Base-by-base conservation (phyloP, 1,140 invertebrate genomes). In the Rhyzopertha dominica region DNA sequence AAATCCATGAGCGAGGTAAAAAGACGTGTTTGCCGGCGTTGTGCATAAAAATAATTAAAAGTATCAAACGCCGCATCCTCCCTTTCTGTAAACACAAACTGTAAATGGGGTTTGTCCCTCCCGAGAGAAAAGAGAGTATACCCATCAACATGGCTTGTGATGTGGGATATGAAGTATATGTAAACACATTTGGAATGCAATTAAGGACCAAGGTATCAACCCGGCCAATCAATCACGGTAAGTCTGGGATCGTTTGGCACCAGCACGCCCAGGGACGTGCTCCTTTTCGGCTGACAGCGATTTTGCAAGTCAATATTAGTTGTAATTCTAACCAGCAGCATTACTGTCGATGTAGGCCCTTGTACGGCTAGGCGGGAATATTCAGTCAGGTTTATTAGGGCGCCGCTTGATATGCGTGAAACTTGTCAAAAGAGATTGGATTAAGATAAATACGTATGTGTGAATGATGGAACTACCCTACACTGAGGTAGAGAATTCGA, bases 261-360 rank as follows among this genome's bases (percentile, higher is more conserved):
- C 43, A 61, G 61, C 61, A 63, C 61, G 61, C 54, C 53, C 52
- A 49, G 49, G 51, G 54, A 63, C 61, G 61, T 63, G 61, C 54
- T 54, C 39, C 44, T 49, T 43, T 38, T 32, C 49, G 41, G 47
- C 41, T 50, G 37, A 44, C 48, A 49, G 49, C 56, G 61, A 63
- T 63, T 63, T 63, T 61, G 58, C 61, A 59, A 63, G 61, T 61
- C 61, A 61, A 61, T 61, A 61, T 63, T 61, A 54, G 56, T 41
- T 58, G 60, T 62, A 57, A 61, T 61, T 60, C 58, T 50, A 62
- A 47, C 45, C 44, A 41, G 30, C 12, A 43, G 48, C 49, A 56
- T 54, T 53, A 53, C 49, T 40, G 51, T 47, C 38, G 20, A 19
- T 43, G 28, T 51, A 42, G 39, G 39, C 43, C 39, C 43, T 50